Evolutionary conservation across 2,113 vertebrate genomes (phyloP), one percentile per base, ranked within the genome.

Genomic region (Hippocampus barbouri): DNA sequence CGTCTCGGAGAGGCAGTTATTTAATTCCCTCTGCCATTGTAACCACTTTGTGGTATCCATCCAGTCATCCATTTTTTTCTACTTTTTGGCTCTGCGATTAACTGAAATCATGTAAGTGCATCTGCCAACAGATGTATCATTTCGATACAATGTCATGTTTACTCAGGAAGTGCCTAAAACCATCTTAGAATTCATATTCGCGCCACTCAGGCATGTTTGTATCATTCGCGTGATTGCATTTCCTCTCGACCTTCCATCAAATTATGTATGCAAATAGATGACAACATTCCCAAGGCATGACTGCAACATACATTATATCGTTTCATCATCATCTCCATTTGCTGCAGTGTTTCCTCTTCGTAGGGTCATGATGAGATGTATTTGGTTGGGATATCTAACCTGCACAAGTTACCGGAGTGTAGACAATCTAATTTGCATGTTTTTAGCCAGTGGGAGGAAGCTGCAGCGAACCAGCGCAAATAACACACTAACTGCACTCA

Each of bases 121-220:
- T 51, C 16, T 51, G 49, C 18, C 49, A 45, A 45, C 43, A 45
- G 43, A 45, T 12, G 0, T 10, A 12, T 43, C 4, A 34, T 34
- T 8, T n/a, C 23, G 40, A 72, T 79, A 65, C 69, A 82, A 79
- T 63, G n/a, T 76, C 23, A 21, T 23, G 34, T 51, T 51, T 34
- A 20, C 49, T 18, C 15, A 16, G 5, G 5, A 18, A 25, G 75
- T 53, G 41, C 71, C 67, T 60, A 59, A 45, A 68, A 71, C 2
- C 43, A 27, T 16, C 21, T 66, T 27, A 45, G 59, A 15, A 73
- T 65, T 51, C 15, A 38, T 53, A 54, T 60, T 43, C 4, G 10
- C 14, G 43, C 25, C 18, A 45, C 16, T 12, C 11, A n/a, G 30
- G 54, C 61, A 51, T 14, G 64, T 72, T 21, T 49, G 15, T 51